These are phyloP conservation scores for Ptychochromis oligacanthus DNA, from an alignment of 2,113 vertebrate genomes.

Conservation along the genomic window DNA sequence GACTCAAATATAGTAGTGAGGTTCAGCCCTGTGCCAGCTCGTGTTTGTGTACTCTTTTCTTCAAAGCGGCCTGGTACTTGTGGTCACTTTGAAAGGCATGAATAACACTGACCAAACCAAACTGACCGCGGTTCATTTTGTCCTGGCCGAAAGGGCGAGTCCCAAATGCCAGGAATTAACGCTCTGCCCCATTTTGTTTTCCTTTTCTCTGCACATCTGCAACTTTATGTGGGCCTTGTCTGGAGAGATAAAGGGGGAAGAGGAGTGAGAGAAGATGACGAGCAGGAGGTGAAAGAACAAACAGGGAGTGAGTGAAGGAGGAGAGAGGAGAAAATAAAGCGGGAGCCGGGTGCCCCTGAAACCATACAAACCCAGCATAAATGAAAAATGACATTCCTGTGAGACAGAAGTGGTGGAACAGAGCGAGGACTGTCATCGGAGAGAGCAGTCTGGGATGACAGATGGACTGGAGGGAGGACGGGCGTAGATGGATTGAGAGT, in stretches of 20 bases:
- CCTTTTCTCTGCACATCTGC: slow-evolving; percentile 39
- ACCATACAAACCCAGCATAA: slow-evolving; percentile 23
- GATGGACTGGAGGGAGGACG: slow-evolving; percentile 44
- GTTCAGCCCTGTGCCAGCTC: slow-evolving; percentile 51
- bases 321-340: background rate
- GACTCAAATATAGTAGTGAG: slow-evolving; percentile 70
- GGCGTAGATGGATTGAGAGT: slow-evolving; percentile 40
- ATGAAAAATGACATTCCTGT: slow-evolving; percentile 41
- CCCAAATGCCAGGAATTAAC: slow-evolving; percentile 71
- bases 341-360: slow-evolving; percentile 10
- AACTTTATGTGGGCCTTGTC: slow-evolving; percentile 21
- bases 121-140: slow-evolving; percentile 51
- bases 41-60: slow-evolving; percentile 61
- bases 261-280: slow-evolving; percentile 6
- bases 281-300: slow-evolving; percentile 30
- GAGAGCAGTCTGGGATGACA: slow-evolving; percentile 43
- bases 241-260: slow-evolving; percentile 31
- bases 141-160: slow-evolving; percentile 64
- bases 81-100: slow-evolving; percentile 70
- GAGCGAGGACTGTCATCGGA: slow-evolving; percentile 43
- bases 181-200: slow-evolving; percentile 48
- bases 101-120: slow-evolving; percentile 74
- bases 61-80: slow-evolving; percentile 68
- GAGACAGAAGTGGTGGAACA: slow-evolving; percentile 44
- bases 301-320: background rate